Evolutionary conservation across 1,140 invertebrate species (phyloP).

Genomic region (Tetranychus urticae): DNA sequence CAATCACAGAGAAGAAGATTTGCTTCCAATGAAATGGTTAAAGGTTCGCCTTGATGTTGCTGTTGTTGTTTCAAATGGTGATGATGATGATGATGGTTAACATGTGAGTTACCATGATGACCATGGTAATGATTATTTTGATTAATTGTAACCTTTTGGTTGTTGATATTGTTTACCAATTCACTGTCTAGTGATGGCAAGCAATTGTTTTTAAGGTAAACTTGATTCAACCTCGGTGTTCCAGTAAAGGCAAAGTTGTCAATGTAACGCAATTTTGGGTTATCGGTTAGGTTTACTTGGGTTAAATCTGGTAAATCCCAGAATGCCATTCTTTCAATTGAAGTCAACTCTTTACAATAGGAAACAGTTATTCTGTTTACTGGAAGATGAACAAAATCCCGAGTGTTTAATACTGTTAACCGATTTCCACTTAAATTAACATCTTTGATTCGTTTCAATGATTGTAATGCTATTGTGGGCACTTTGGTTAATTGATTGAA

Average conservation of each 20-base stretch:
- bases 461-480: conserved; percentile 14
- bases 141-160: background rate
- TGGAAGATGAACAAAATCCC: conserved; percentile 18
- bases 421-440: conserved; percentile 54
- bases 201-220: background rate
- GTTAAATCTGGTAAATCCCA: conserved; percentile 19
- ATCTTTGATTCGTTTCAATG: conserved; percentile 31
- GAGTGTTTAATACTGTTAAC: conserved; percentile 22
- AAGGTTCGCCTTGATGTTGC: no score
- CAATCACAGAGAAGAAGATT: conserved; percentile 3
- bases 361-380: conserved; percentile 18
- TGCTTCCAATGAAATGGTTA: background rate
- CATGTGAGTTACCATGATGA: no score
- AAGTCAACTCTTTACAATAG: conserved; percentile 18
- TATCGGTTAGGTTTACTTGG: conserved; percentile 20
- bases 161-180: background rate
- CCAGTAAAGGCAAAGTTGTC: conserved; percentile 21
- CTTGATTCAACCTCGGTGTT: conserved; percentile 16
- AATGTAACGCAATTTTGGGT: conserved; percentile 21
- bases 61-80: no score
- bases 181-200: background rate
- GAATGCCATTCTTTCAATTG: conserved; percentile 22
- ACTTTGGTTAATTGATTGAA: conserved; percentile 15
- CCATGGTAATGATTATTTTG: no score
- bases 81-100: no score